Evolutionary conservation across 2,888 invertebrate species (phyloP).

Genomic region (Pterobdella sp.): DNA sequence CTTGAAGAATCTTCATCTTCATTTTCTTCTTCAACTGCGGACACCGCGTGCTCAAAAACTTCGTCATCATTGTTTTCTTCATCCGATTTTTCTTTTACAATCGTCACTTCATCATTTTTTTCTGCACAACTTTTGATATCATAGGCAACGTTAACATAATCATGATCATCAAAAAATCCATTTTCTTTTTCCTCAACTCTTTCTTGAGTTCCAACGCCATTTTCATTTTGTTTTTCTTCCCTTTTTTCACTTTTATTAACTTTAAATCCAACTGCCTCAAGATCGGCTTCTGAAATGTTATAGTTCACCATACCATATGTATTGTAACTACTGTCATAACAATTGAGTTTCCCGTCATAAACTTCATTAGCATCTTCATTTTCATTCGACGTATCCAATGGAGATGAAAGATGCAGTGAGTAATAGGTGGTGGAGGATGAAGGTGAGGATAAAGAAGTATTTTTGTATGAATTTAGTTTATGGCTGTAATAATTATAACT

Average conservation of each 20-base stretch:
- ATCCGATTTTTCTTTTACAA: not conserved
- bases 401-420: slow-evolving; percentile 1
- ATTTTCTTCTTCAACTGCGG: not conserved
- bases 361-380: not conserved
- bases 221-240: not conserved
- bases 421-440: not conserved
- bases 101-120: not conserved
- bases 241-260: not conserved
- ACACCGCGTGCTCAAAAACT: not conserved
- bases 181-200: not conserved
- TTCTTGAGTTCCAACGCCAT: slow-evolving; percentile 2
- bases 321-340: slow-evolving; percentile 2
- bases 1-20: not conserved
- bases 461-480: not conserved
- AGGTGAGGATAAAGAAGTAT: not conserved
- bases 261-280: not conserved
- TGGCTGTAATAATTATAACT: not conserved
- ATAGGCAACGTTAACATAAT: not conserved
- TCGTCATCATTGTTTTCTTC: not conserved
- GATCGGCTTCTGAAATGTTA: not conserved
- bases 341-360: not conserved
- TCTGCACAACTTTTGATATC: not conserved
- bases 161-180: slow-evolving; percentile 8
- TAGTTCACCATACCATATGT: not conserved
- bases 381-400: not conserved